Base-by-base conservation (phyloP, 2,888 invertebrate genomes). In the Trichopria drosophilae region DNA sequence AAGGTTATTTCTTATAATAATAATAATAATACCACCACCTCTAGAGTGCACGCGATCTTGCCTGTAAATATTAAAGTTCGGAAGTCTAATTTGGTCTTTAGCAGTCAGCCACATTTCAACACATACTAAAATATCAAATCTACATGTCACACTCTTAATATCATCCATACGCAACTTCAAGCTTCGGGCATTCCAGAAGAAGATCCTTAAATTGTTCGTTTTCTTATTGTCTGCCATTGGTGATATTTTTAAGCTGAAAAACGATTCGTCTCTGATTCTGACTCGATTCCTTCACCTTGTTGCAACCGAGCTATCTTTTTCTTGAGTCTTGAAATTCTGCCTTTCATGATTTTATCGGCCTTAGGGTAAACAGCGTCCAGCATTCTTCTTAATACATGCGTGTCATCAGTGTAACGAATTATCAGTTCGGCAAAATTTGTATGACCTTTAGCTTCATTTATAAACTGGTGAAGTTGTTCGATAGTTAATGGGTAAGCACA, bases 1-100 rank as follows among this genome's bases (percentile, higher is more conserved):
- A 7, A 53, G n/a, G 18, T 28, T 35, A 13, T 53, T 45, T 5
- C 29, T 18, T 4, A 53, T 44, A 1, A 53, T 10, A 3, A 49
- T 20, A 15, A 44, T 19, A 4, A 49, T 16, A 13, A 53, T 49
- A 24, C 53, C 44, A 9, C 45, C 53, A 3, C 45, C 43, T 29
- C 24, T 23, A n/a, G 12, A 22, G 19, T 32, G 24, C n/a, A 9
- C 26, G n/a, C 50, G 13, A 7, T 43, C 42, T 12, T 23, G 37
- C 13, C 39, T 40, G 19, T 23, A 51, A 9, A 28, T 43, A 9
- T 28, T 40, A 22, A 16, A 47, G 1, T 9, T 10, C 3, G 34
- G 9, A n/a, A 9, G 7, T 6, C 3, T 7, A 15, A 32, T 20
- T 13, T 35, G 35, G 15, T 19, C 35, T 1, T 13, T 19, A 15